Conservation (phyloP, 1,140 invertebrate genomes). For the Drosophila pallidifrons region DNA sequence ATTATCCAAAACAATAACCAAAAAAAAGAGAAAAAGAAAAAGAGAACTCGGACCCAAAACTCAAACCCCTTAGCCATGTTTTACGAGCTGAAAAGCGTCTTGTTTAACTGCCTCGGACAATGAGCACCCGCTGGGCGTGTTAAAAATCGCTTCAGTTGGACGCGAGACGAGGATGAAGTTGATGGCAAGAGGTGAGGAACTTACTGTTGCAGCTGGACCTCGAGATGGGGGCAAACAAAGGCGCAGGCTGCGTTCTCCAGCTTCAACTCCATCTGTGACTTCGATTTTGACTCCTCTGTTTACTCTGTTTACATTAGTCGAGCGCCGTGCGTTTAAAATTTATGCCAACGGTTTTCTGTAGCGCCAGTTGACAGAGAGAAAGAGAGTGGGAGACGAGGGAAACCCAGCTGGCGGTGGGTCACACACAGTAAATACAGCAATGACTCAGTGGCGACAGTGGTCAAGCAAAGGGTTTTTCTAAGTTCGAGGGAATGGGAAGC, state of each 20-base stretch:
- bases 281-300: conserved; percentile 2
- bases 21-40: conserved; percentile 17
- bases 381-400: conserved; percentile 26
- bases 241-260: neutral
- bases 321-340: conserved; percentile 68
- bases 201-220: conserved; percentile 15
- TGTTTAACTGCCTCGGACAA: conserved; percentile 79
- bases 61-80: conserved; percentile 54
- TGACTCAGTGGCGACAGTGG: conserved; percentile 32
- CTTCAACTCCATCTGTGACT: conserved; percentile 14
- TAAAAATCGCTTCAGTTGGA: conserved; percentile 72
- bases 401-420: conserved; percentile 66
- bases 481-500: neutral
- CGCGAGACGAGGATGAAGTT: conserved; percentile 17
- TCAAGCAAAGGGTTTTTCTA: conserved; percentile 14
- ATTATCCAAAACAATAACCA: conserved; percentile 58
- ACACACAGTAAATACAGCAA: conserved; percentile 35
- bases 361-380: conserved; percentile 73
- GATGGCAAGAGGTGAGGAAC: conserved; percentile 2
- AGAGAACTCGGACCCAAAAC: conserved; percentile 6
- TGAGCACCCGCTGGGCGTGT: conserved; percentile 75
- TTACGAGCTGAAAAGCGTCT: conserved; percentile 82
- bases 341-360: conserved; percentile 62
- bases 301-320: conserved; percentile 49
- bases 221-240: conserved; percentile 9